Evolutionary conservation across 1,140 invertebrate genomes (phyloP).

Genomic region (Diuraphis noxia): DNA sequence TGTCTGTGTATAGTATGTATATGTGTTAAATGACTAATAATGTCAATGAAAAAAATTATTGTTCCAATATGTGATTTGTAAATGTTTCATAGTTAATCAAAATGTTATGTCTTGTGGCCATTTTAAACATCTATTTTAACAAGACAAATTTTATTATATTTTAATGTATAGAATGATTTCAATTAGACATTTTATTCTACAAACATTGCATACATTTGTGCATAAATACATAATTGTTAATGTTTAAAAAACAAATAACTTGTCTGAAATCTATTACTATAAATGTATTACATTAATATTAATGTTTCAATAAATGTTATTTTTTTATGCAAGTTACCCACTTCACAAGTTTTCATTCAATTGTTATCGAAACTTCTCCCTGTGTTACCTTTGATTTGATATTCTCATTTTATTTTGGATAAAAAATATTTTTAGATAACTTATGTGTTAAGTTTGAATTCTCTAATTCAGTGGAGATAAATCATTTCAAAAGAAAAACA

Average conservation of each 20-base stretch:
- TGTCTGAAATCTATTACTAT: background rate
- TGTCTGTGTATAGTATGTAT: background rate
- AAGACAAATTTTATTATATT: background rate
- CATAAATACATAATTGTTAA: background rate
- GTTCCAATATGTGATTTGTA: background rate
- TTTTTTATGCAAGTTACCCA: background rate
- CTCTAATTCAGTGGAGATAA: too few relatives aligned
- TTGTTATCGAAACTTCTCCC: background rate
- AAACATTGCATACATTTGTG: background rate
- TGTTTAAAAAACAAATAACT: constrained; percentile 1
- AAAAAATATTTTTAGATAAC: background rate
- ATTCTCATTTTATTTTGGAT: background rate
- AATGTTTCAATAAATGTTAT: constrained; percentile 34
- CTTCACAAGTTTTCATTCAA: background rate
- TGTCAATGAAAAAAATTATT: background rate
- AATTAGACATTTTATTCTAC: constrained; percentile 8
- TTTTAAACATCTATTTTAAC: background rate
- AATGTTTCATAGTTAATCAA: background rate
- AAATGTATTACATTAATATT: background rate
- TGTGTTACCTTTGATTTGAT: background rate
- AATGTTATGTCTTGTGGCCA: background rate
- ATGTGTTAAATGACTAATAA: background rate
- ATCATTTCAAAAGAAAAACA: too few relatives aligned
- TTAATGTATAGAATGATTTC: background rate
- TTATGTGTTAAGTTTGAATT: too few relatives aligned